Base-by-base conservation (phyloP, 2,888 invertebrate species). In the Lochmaea capreae region DNA sequence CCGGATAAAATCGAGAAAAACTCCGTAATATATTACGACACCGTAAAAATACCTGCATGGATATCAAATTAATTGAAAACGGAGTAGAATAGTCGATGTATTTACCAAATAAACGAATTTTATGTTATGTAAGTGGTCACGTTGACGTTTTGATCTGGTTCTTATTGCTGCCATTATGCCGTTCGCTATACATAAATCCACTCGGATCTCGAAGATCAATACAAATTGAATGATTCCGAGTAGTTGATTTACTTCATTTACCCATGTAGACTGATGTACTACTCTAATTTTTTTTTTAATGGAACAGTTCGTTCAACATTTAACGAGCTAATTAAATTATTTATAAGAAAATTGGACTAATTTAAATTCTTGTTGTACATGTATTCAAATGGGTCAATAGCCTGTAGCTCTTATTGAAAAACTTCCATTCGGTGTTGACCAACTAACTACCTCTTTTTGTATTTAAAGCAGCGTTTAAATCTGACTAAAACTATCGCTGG, bases 51-150 rank as follows among this genome's bases (percentile, higher is more conserved):
- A 22, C 71, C 46, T 57, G 63, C 65, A 65, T 65, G 71, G 58
- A 65, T 65, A 12, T 57, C 65, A 33, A 71, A 71, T 71, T 65
- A 71, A 65, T 70, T 70, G 63, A 70, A 70, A 54, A 70, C 63
- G 62, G 70, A 49, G 52, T 63, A 42, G 52, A 62, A 63, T 63
- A 1, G 26, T 69, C 26, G 39, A 61, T 46, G 42, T 59, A 43
- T 14, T 61, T 26, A 66, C 52, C 52, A 52, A 66, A 66, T 68
- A 59, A 69, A 69, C 46, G 52, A n/a, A 46, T 69, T 69, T 61
- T 69, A 61, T 33, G 68, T 62, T 49, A 18, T 18, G 42, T 58
- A 18, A 33, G n/a, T 49, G 42, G 57, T 67, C 18, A 58, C 52
- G 62, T 61, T 52, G 46, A 9, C 39, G 54, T 63, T 62, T 62